These are phyloP conservation scores for Ursus arctos DNA, from an alignment of 2,113 vertebrate species.

Conservation along the genomic window DNA sequence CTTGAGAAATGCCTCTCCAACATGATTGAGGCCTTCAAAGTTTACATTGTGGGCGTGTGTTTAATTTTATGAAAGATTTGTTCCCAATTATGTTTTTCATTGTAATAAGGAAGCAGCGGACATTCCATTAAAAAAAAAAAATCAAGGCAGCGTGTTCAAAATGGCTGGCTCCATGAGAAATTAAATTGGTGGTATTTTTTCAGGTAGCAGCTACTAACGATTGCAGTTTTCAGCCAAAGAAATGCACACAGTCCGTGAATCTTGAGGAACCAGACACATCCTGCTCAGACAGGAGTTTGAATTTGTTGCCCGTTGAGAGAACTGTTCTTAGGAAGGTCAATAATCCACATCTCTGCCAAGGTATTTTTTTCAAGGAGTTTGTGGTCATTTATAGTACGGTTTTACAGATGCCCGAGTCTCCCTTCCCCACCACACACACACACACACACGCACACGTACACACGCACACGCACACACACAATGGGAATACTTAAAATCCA, in stretches of 20 bases:
- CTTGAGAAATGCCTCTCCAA: conserved; percentile 26
- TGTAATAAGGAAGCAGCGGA: background rate
- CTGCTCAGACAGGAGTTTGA: conserved; percentile 58
- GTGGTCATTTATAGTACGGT: conserved; percentile 51
- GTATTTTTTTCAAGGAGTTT: conserved; percentile 13
- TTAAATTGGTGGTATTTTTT: background rate
- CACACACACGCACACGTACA: background rate
- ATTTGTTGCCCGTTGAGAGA: conserved; percentile 60
- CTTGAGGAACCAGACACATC: conserved; percentile 64
- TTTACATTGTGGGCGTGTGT: conserved; percentile 56
- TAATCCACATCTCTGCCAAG: background rate
- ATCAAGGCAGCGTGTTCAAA: conserved; percentile 7
- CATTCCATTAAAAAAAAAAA: background rate
- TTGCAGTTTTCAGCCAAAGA: conserved; percentile 32
- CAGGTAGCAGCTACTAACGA: background rate
- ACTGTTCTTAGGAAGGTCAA: conserved; percentile 21
- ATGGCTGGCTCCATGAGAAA: background rate
- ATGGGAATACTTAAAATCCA: background rate
- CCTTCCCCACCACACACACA: background rate
- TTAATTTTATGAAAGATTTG: conserved; percentile 63
- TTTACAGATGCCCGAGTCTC: background rate
- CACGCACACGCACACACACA: background rate
- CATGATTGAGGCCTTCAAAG: background rate
- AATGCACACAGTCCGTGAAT: conserved; percentile 19
- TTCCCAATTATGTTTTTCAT: conserved; percentile 42